Evolutionary conservation across 2,888 invertebrate genomes (phyloP).

Genomic region (Apeira syringaria): DNA sequence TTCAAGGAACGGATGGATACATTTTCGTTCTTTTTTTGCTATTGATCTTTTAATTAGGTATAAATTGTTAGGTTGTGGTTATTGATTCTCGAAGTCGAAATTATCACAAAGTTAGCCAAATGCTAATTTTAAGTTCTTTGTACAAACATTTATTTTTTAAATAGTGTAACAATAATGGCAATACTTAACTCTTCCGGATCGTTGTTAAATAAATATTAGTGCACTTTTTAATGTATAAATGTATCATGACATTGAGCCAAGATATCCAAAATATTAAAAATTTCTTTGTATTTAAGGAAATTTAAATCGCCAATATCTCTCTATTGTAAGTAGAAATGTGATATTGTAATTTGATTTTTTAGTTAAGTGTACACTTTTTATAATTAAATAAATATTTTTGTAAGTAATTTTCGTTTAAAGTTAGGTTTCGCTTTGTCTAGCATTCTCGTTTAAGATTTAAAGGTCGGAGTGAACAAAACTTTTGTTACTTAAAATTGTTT

Average conservation of each 20-base stretch:
- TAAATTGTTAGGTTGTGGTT: conserved; percentile 77
- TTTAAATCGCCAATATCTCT: conserved; percentile 77
- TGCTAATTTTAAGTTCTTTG: conserved; percentile 68
- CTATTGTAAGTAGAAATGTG: conserved; percentile 84
- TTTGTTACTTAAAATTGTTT: conserved; percentile 83
- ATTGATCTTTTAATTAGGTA: conserved; percentile 51
- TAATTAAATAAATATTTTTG: conserved; percentile 78
- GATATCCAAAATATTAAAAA: conserved; percentile 57
- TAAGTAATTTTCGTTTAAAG: conserved; percentile 75
- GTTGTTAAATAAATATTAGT: conserved; percentile 59
- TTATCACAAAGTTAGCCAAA: conserved; percentile 76
- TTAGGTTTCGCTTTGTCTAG: conserved; percentile 77
- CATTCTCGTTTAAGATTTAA: conserved; percentile 75
- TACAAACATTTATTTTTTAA: conserved; percentile 59
- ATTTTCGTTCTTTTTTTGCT: conserved; percentile 60
- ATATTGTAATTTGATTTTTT: conserved; percentile 80
- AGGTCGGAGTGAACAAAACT: conserved; percentile 72
- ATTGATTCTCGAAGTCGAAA: conserved; percentile 49
- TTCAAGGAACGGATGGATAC: conserved; percentile 52
- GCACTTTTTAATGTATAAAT: conserved; percentile 58
- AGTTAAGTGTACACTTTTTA: conserved; percentile 75
- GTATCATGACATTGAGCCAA: conserved; percentile 65
- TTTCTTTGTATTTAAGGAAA: conserved; percentile 56
- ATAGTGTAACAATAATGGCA: conserved; percentile 58
- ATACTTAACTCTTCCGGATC: conserved; percentile 77